Base-by-base conservation (phyloP, 2,888 invertebrate genomes). In the Synergus laeviventris region DNA sequence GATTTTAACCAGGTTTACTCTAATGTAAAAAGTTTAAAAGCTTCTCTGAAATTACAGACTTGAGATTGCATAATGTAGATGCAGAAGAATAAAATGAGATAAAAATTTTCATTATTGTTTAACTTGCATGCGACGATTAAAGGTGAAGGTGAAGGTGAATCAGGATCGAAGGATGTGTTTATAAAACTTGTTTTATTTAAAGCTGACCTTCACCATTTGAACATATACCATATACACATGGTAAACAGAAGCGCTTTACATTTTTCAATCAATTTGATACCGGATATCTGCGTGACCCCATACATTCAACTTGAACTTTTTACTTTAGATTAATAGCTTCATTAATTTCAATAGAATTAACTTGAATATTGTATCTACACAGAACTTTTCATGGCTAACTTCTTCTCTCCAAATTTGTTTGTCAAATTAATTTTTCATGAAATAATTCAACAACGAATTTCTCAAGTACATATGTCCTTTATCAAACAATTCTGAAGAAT, bases 141-240 rank as follows among this genome's bases (percentile, higher is more conserved):
- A 70, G 70, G 70, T 70, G 31, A 70, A 70, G 70, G 70, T 70
- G 70, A 70, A 70, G 70, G 66, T 70, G 45, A 49, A 70, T 70
- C 31, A 70, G 49, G 70, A 49, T 70, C 31, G 49, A 70, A 49
- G 49, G 31, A 70, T 45, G 45, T 70, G 70, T 49, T 70, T 70
- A 70, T 70, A 70, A 31, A 49, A 49, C 45, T 11, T 70, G 31
- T 70, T 70, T 70, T 49, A 70, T 70, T 70, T 70, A 45, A 70
- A 70, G 70, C 24, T 49, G 45, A 70, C 70, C 70, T 70, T 70
- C 31, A 70, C 24, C 70, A 49, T 70, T 49, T 70, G 2, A 49
- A 21, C 31, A 31, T 7, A 31, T n/a, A n/a, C n/a, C n/a, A n/a
- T 31, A 31, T 5, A 31, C 31, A 31, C 14, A 49, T 31, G 16